A percentile compares a stretch with the other conserved stretches of the same genome.
Conservation (phyloP, 1,140 invertebrate genomes). For the Brachionus rotundiformis region DNA sequence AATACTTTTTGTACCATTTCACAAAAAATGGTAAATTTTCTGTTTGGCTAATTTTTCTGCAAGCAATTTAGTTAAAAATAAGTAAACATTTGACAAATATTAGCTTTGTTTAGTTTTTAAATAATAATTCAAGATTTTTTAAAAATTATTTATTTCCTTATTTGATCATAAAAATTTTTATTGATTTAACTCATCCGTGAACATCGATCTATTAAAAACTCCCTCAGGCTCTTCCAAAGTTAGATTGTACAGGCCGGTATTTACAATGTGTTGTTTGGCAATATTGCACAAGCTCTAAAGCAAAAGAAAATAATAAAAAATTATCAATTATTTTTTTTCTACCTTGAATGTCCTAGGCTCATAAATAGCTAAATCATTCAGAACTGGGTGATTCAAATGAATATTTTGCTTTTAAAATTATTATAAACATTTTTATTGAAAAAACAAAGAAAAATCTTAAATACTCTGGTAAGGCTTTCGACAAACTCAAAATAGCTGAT, state of each 20-base stretch:
- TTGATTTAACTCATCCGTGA: constrained; percentile 46
- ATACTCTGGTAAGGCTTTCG: constrained; percentile 36
- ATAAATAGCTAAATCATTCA: constrained; percentile 51
- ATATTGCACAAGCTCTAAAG: constrained; percentile 30
- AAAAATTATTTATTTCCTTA: not conserved
- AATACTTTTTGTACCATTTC: too few species aligned
- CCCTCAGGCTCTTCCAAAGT: constrained; percentile 26
- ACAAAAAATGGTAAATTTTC: too few species aligned
- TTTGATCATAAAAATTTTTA: not conserved
- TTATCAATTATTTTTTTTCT: not conserved
- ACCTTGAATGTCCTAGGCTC: constrained; percentile 50
- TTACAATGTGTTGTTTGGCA: constrained; percentile 50
- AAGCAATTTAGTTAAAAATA: too few species aligned
- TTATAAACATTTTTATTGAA: too few species aligned
- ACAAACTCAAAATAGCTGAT: constrained; percentile 27
- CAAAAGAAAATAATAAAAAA: not conserved
- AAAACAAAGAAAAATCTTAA: not conserved
- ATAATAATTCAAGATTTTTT: not conserved
- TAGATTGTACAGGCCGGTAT: constrained; percentile 38
- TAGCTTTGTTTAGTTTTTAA: too few species aligned
- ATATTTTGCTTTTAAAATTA: constrained; percentile 49
- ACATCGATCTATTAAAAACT: constrained; percentile 47
- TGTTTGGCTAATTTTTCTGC: too few species aligned
- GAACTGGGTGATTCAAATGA: constrained; percentile 33
- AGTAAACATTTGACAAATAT: too few species aligned